These are phyloP conservation scores for Pterophyllum scalare DNA, from an alignment of 2,113 vertebrate species.

Conservation along the genomic window DNA sequence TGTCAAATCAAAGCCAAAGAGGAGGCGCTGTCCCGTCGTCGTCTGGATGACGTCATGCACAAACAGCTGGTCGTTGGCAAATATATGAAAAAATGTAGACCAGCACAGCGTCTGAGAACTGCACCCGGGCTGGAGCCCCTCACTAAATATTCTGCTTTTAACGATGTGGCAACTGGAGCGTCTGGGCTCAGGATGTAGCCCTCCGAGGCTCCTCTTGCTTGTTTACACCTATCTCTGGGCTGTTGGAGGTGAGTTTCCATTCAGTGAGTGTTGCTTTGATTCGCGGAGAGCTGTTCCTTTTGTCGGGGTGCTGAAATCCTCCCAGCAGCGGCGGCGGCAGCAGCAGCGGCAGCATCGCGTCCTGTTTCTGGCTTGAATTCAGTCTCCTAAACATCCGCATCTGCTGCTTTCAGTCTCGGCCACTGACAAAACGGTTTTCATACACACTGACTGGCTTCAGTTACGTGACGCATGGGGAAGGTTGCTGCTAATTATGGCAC, in stretches of 20 bases:
- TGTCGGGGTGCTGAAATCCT: conserved; percentile 82
- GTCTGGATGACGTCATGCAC: conserved; percentile 83
- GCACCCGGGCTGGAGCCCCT: conserved; percentile 74
- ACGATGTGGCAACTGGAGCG: conserved; percentile 80
- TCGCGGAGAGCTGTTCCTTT: conserved; percentile 81
- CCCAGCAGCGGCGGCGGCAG: neutral
- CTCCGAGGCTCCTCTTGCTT: conserved; percentile 78
- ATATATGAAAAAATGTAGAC: conserved; percentile 84
- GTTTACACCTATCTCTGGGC: conserved; percentile 77
- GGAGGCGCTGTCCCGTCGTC: conserved; percentile 73
- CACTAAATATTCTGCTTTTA: conserved; percentile 58
- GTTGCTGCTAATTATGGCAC: conserved; percentile 42
- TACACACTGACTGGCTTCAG: neutral
- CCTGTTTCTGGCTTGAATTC: conserved; percentile 2
- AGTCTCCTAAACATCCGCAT: conserved; percentile 17
- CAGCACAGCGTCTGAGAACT: conserved; percentile 78
- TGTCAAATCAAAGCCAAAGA: conserved; percentile 76
- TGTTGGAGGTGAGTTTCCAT: conserved; percentile 80
- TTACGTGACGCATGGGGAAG: conserved; percentile 21
- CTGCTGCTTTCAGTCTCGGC: neutral
- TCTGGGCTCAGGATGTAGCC: conserved; percentile 68
- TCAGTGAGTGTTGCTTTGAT: conserved; percentile 45
- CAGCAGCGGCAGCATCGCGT: conserved; percentile 14
- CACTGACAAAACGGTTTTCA: neutral
- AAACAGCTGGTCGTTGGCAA: conserved; percentile 85